Percentiles rank a stretch among this genome's conserved stretches.
Evolutionary conservation across 92 coral and sea anemone genomes (phyloP).

Genomic region (Palythoa grandis): DNA sequence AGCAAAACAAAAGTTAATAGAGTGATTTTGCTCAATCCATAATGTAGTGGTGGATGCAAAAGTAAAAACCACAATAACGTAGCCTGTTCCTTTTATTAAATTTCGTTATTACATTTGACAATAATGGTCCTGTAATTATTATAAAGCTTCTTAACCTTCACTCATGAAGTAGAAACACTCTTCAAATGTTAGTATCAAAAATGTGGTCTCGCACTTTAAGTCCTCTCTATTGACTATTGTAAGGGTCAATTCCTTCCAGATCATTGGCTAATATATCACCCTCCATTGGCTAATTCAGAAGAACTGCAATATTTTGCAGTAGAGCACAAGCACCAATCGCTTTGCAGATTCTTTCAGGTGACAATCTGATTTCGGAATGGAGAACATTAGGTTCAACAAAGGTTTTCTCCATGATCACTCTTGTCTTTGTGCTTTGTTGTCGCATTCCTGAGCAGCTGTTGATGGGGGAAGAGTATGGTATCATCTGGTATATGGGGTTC

Average conservation of each 20-base stretch:
- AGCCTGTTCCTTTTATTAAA: too few species aligned
- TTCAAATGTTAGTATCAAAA: slow-evolving; percentile 47
- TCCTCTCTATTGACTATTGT: slow-evolving; percentile 59
- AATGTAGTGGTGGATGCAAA: too few species aligned
- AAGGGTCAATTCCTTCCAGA: slow-evolving; percentile 35
- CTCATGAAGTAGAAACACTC: too few species aligned
- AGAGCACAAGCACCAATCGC: slow-evolving; percentile 72
- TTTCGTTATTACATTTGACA: too few species aligned
- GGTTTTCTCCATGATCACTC: slow-evolving; percentile 66
- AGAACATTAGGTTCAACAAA: slow-evolving; percentile 65
- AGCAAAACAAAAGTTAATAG: too few species aligned
- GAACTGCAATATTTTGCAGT: slow-evolving; percentile 61
- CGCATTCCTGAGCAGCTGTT: slow-evolving; percentile 46
- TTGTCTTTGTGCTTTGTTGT: slow-evolving; percentile 57
- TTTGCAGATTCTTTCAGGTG: slow-evolving; percentile 54
- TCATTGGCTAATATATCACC: slow-evolving; percentile 31
- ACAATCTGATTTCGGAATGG: slow-evolving; percentile 48
- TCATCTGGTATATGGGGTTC: slow-evolving; percentile 62
- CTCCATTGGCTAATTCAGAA: slow-evolving; percentile 56
- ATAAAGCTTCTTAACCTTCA: too few species aligned
- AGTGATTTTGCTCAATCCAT: too few species aligned
- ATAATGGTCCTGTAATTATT: too few species aligned
- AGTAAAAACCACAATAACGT: too few species aligned
- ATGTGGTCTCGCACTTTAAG: slow-evolving; percentile 55
- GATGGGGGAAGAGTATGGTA: slow-evolving; percentile 60